These are phyloP conservation scores for Ips typographus DNA, from an alignment of 1,140 invertebrate species.

Conservation along the genomic window DNA sequence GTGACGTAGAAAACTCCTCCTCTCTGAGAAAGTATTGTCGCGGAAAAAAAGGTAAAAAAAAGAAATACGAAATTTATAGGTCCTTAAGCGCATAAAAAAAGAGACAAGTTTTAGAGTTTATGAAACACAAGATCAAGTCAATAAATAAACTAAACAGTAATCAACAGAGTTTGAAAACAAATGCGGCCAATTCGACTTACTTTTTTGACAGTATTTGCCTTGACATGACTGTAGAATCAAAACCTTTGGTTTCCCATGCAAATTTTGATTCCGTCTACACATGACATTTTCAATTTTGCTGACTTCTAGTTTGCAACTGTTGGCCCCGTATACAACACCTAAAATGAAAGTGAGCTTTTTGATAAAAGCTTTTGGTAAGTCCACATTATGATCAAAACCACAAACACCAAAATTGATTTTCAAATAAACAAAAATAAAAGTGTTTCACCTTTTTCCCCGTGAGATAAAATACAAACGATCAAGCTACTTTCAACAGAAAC, in stretches of 20 bases:
- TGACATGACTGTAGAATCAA: conserved; percentile 48
- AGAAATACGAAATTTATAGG: no score
- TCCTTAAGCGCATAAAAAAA: no score
- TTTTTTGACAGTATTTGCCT: conserved; percentile 42
- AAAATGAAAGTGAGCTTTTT: background rate
- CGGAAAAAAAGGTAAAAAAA: no score
- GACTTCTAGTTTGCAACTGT: conserved; percentile 44
- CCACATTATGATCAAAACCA: background rate
- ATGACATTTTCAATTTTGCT: conserved; percentile 38
- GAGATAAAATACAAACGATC: conserved; percentile 45
- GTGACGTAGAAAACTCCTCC: no score
- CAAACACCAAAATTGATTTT: background rate
- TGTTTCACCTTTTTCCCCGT: conserved; percentile 43
- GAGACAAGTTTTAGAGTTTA: no score
- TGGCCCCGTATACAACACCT: conserved; percentile 45
- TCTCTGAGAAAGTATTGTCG: no score
- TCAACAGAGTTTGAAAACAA: no score
- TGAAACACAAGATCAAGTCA: no score
- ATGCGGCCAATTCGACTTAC: conserved; percentile 22
- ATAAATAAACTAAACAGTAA: no score
- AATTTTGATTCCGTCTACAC: conserved; percentile 33
- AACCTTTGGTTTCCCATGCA: conserved; percentile 44
- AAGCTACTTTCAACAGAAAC: conserved; percentile 42
- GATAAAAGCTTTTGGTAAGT: background rate
- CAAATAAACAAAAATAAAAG: background rate